phyloP scores from a whole-genome alignment of 1,140 invertebrate genomes.

The Epicauta chinensis region DNA sequence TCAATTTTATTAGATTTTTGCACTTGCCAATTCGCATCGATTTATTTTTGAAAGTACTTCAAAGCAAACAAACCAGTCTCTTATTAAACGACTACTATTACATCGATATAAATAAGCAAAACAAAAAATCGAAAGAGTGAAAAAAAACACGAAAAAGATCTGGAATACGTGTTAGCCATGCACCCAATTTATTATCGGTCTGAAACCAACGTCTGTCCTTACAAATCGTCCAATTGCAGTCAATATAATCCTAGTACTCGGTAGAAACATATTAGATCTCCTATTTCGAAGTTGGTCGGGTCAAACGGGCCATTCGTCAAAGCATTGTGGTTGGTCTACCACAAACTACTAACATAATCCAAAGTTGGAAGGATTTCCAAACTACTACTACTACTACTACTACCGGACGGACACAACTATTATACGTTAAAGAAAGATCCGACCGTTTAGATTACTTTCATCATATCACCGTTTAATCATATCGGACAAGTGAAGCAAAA shows the following conservation, averaged over 20 bases:
- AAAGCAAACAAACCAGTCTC: too few relatives aligned
- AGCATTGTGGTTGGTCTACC: constrained; percentile 6
- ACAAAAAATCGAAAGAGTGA: too few relatives aligned
- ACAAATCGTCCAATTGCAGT: background rate
- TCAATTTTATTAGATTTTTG: too few relatives aligned
- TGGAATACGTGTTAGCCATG: background rate
- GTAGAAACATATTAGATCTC: constrained; percentile 5
- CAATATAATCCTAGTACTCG: background rate
- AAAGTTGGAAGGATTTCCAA: background rate
- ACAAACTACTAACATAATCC: constrained; percentile 8
- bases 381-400: background rate
- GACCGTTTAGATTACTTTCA: constrained; percentile 8
- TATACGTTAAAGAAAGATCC: background rate
- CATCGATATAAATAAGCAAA: background rate
- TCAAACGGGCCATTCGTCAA: constrained; percentile 11
- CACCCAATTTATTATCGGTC: background rate
- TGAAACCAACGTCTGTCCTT: background rate
- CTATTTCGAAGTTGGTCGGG: constrained; percentile 6
- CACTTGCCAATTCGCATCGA: too few relatives aligned
- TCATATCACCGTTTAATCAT: constrained; percentile 13
- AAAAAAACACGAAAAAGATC: background rate
- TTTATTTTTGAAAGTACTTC: too few relatives aligned
- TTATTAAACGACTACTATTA: too few relatives aligned
- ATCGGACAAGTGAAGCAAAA: background rate
- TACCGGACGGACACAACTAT: background rate